phyloP scores from a whole-genome alignment of 1,140 invertebrate species.

The Spodoptera litura region DNA sequence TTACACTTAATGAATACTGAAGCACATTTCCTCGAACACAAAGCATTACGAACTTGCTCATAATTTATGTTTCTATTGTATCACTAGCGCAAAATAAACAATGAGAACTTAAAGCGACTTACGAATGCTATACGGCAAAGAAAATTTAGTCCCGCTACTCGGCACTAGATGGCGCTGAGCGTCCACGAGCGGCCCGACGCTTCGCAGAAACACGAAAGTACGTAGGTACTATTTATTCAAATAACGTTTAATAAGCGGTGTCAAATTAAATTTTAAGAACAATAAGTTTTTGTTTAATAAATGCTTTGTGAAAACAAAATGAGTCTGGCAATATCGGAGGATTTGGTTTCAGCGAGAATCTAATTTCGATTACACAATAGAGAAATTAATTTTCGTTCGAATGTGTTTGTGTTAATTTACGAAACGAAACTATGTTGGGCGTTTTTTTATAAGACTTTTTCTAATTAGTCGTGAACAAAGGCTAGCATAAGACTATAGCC shows the following conservation, averaged over 20 bases:
- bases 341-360: conserved; percentile 10
- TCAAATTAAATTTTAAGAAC: conserved; percentile 32
- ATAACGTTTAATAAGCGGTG: conserved; percentile 33
- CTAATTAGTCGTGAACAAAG: not conserved
- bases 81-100: conserved; percentile 29
- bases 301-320: conserved; percentile 4
- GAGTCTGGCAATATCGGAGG: not conserved
- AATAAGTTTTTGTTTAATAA: conserved; percentile 33
- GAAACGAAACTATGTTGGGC: not conserved
- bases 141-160: conserved; percentile 58
- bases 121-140: not conserved
- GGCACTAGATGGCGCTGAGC: conserved; percentile 63
- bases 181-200: not conserved
- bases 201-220: not conserved
- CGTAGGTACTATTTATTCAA: conserved; percentile 23
- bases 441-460: not conserved
- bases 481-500: too few species aligned
- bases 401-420: conserved; percentile 8
- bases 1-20: conserved; percentile 20
- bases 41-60: conserved; percentile 16
- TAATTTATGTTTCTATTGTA: conserved; percentile 34
- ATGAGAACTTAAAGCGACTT: conserved; percentile 24
- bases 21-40: conserved; percentile 24
- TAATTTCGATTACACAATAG: conserved; percentile 26
- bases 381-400: conserved; percentile 11